phyloP scores from a whole-genome alignment of 2,888 invertebrate species.

The Doris montereyensis region DNA sequence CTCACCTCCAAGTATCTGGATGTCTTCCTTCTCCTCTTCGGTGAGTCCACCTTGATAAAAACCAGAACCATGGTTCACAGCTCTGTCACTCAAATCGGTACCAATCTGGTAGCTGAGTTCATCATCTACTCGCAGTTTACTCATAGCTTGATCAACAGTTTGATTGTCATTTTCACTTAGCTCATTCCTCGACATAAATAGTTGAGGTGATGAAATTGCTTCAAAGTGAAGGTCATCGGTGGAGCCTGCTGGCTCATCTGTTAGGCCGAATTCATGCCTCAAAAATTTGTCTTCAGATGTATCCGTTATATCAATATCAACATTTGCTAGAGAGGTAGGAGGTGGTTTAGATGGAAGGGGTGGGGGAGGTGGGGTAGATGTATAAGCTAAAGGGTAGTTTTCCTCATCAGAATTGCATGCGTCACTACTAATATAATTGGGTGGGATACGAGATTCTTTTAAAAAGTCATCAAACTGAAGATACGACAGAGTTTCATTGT shows the following conservation, averaged over 20 bases:
- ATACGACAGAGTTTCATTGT: background rate
- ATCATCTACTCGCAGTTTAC: conserved; percentile 25
- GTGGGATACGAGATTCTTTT: conserved; percentile 30
- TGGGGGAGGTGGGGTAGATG: background rate
- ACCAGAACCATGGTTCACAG: background rate
- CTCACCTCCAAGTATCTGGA: conserved; percentile 49
- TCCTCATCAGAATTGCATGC: conserved; percentile 41
- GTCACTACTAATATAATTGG: conserved; percentile 38
- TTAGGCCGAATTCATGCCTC: too few species aligned
- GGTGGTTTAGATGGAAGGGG: background rate
- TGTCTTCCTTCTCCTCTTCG: conserved; percentile 41
- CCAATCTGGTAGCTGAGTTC: conserved; percentile 17
- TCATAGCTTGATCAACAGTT: background rate
- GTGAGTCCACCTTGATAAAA: conserved; percentile 15
- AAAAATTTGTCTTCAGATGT: too few species aligned
- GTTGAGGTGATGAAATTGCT: too few species aligned
- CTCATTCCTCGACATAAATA: background rate
- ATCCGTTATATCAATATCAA: background rate
- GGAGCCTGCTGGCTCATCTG: too few species aligned
- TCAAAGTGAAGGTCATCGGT: background rate
- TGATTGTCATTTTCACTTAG: background rate
- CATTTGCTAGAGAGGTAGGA: background rate
- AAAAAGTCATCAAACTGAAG: conserved; percentile 43
- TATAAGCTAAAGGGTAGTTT: background rate
- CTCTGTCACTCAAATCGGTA: background rate